Evolutionary conservation across 2,113 vertebrate genomes (phyloP).

Genomic region (Morone saxatilis): DNA sequence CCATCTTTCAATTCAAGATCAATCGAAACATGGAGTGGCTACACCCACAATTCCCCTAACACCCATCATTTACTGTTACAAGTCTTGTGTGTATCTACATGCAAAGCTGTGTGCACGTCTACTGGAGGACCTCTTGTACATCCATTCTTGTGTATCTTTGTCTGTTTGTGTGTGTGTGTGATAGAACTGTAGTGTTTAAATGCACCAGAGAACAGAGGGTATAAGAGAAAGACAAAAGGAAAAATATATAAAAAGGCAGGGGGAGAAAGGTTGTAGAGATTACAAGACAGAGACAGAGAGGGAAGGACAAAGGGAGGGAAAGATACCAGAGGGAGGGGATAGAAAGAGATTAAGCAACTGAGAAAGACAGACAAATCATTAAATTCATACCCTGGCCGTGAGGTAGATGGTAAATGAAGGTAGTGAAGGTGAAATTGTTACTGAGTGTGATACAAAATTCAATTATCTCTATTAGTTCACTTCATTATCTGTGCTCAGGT

Average conservation of each 20-base stretch:
- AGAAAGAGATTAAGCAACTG: constrained; percentile 41
- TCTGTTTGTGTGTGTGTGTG: background rate
- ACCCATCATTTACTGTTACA: constrained; percentile 12
- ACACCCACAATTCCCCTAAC: constrained; percentile 7
- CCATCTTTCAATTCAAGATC: constrained; percentile 14
- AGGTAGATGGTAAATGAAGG: constrained; percentile 52
- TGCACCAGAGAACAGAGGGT: background rate
- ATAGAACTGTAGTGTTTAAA: background rate
- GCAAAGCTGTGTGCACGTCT: background rate
- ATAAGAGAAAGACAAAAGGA: background rate
- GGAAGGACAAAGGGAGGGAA: constrained; percentile 38
- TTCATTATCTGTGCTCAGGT: constrained; percentile 64
- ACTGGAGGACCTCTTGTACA: background rate
- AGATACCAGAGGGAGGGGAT: constrained; percentile 23
- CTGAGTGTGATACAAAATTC: constrained; percentile 60
- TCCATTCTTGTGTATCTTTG: background rate
- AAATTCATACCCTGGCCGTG: constrained; percentile 47
- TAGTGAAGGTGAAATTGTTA: constrained; percentile 65
- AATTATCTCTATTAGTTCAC: constrained; percentile 65
- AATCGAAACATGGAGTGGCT: constrained; percentile 21
- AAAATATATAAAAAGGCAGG: background rate
- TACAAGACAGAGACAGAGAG: constrained; percentile 4
- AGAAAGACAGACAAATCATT: constrained; percentile 61
- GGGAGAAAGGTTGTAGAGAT: constrained; percentile 8
- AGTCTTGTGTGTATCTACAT: background rate